Conservation (phyloP, 2,797 vertebrate species). For the Tauraco hartlaubi region DNA sequence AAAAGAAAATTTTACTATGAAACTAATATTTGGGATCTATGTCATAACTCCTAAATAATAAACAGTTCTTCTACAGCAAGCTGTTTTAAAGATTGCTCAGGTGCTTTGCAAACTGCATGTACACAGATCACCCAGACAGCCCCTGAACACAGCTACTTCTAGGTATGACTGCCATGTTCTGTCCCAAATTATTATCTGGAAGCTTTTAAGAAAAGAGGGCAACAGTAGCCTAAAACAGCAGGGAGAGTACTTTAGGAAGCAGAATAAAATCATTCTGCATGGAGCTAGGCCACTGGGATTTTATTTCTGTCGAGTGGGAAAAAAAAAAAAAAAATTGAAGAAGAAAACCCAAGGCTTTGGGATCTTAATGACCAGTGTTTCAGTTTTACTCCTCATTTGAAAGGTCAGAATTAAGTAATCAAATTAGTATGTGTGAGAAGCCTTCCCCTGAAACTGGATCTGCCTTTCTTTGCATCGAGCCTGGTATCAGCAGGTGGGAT, state of each 20-base stretch:
- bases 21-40: neutral
- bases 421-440: neutral
- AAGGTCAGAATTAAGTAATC: conserved; percentile 56
- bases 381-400: conserved; percentile 20
- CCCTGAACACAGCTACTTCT: neutral
- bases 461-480: conserved; percentile 3
- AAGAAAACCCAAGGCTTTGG: neutral
- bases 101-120: neutral
- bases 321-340: too few species aligned
- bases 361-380: neutral
- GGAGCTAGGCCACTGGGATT: neutral
- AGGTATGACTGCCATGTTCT: neutral
- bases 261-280: neutral
- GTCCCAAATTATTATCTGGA: neutral
- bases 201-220: neutral
- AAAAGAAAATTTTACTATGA: neutral
- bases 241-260: neutral
- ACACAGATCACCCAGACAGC: neutral
- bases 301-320: neutral
- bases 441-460: conserved; percentile 41
- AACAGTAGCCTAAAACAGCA: neutral
- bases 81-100: neutral
- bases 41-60: neutral
- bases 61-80: neutral
- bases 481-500: conserved; percentile 22